Evolutionary conservation across 2,888 invertebrate species (phyloP).

Genomic region (Chesias legatella): DNA sequence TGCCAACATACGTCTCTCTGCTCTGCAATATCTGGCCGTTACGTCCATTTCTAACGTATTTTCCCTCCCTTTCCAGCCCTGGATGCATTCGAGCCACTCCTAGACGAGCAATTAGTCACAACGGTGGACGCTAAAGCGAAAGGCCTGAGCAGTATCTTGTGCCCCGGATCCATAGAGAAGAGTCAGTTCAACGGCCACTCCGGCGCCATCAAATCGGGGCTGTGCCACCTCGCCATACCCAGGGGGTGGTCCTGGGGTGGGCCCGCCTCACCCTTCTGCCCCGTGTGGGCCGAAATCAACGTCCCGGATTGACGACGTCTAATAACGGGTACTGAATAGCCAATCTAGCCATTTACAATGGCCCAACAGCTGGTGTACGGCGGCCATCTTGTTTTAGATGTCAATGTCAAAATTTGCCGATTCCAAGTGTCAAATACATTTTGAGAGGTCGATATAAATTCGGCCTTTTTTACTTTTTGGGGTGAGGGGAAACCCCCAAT

Average conservation of each 20-base stretch:
- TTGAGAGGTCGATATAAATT: no score
- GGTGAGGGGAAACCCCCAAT: no score
- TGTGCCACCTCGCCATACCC: constrained; percentile 89
- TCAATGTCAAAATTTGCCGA: constrained; percentile 31
- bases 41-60: not conserved
- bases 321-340: constrained; percentile 27
- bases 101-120: constrained; percentile 55
- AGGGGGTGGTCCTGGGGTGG: constrained; percentile 93
- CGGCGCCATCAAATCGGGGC: constrained; percentile 84
- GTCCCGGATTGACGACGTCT: constrained; percentile 67
- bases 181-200: constrained; percentile 74
- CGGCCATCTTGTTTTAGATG: constrained; percentile 39
- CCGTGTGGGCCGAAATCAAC: constrained; percentile 86
- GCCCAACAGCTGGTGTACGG: constrained; percentile 22
- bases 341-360: constrained; percentile 35
- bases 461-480: constrained; percentile 43
- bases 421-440: no score
- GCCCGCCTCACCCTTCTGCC: constrained; percentile 86
- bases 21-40: no score
- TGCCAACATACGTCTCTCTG: no score
- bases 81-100: constrained; percentile 52
- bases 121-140: constrained; percentile 49
- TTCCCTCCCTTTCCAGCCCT: constrained; percentile 48
- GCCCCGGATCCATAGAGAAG: constrained; percentile 46
- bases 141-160: constrained; percentile 56